Base-by-base conservation (phyloP, 2,113 vertebrate genomes). In the Nymphicus hollandicus region DNA sequence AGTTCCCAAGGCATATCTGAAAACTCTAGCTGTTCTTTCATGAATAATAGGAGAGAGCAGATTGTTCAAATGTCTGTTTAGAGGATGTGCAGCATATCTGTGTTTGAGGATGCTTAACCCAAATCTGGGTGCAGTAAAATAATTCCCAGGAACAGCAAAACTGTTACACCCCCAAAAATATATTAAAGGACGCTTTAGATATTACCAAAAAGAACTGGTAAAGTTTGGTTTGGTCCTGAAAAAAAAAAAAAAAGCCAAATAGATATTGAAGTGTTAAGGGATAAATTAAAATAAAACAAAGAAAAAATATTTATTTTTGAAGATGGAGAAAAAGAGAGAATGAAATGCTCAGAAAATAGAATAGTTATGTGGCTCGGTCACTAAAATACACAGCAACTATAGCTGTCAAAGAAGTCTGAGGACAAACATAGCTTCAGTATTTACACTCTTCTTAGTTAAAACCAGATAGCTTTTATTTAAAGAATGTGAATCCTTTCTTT, bases 401-500 rank as follows among this genome's bases (percentile, higher is more conserved):
- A 93, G 50, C 29, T 94, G 61, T 44, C 80, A 44, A 77, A 81
- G 53, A 83, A 28, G 16, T 81, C 82, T 76, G 63, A 39, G 47
- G 76, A 83, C n/a, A 89, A 91, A 86, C 9, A 81, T 3, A 44
- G 16, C 39, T 81, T 86, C 72, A 61, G 44, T 79, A 85, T 50
- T 77, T 91, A 82, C 6, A 55, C 20, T 35, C 52, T 50, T 86
- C 43, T 69, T 41, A 77, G 60, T 81, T 83, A 96, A 84, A 92
- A 87, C 11, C 56, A 63, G 28, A 66, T 35, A 82, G 28, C 27
- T 91, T 83, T 91, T 63, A 72, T 88, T 90, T 71, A 49, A 93
- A 81, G 41, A 90, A 88, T 61, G 50, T 22, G 55, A 94, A 84
- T 86, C 20, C 23, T 89, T 82, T 66, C 63, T 94, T 94, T 90